Evolutionary conservation across 2,888 invertebrate genomes (phyloP).

Genomic region (Seira sanloemensis): DNA sequence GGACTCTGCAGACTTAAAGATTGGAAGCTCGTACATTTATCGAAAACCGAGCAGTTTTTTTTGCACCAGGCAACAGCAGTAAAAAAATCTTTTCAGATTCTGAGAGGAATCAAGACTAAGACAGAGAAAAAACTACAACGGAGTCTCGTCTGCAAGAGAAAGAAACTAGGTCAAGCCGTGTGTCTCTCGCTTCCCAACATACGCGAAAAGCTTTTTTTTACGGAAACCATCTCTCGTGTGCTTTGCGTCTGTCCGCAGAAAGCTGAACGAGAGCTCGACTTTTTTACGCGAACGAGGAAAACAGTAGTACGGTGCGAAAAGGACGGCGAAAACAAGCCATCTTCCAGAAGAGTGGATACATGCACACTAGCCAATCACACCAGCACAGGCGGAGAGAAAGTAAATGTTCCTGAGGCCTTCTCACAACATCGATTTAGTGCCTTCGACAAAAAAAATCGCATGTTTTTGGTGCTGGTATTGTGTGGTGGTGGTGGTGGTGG

Average conservation of each 20-base stretch:
- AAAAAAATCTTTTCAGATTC: not conserved
- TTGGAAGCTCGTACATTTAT: no score
- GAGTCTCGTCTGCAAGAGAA: constrained; percentile 50
- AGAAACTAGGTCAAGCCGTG: constrained; percentile 55
- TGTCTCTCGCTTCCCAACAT: not conserved
- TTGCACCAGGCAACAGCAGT: not conserved
- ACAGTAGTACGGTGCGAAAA: not conserved
- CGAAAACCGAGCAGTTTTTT: no score
- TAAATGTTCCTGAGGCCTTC: constrained; percentile 1
- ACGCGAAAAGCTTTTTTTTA: not conserved
- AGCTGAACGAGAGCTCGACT: not conserved
- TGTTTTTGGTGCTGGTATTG: no score
- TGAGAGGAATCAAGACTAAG: not conserved
- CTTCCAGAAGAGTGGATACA: not conserved
- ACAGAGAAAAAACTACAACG: not conserved
- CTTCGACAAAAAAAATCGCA: no score
- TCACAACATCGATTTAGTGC: not conserved
- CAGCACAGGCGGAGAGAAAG: not conserved
- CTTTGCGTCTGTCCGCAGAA: constrained; percentile 7
- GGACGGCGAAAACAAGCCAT: no score
- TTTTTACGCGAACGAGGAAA: not conserved
- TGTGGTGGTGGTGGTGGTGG: no score
- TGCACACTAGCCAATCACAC: not conserved
- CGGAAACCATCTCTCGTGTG: not conserved
- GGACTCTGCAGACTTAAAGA: not conserved